Conservation (phyloP, 2,888 invertebrate species). For the Slavum lentiscoides region DNA sequence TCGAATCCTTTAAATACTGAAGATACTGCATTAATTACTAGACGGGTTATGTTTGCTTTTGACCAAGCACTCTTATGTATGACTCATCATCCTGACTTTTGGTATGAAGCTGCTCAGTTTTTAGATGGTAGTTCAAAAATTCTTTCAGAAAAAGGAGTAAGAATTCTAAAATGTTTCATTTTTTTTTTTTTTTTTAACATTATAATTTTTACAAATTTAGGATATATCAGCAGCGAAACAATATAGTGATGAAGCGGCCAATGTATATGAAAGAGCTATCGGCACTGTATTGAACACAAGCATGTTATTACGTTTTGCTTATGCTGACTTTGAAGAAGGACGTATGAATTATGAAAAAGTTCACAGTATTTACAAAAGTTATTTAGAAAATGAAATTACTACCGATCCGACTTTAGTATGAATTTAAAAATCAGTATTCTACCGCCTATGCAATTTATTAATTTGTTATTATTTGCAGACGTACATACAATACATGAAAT, state of each 20-base stretch:
- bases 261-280: conserved; percentile 93
- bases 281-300: conserved; percentile 85
- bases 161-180: conserved; percentile 58
- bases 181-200: not conserved
- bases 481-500: conserved; percentile 99
- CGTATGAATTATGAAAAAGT: conserved; percentile 94
- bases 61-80: conserved; percentile 95
- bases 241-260: conserved; percentile 92
- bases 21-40: conserved; percentile 89
- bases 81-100: conserved; percentile 97
- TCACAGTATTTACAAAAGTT: conserved; percentile 91
- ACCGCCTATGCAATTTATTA: not conserved
- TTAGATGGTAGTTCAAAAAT: conserved; percentile 92
- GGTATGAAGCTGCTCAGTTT: conserved; percentile 98
- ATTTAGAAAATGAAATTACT: conserved; percentile 78
- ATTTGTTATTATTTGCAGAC: conserved; percentile 62
- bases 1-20: conserved; percentile 94
- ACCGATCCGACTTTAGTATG: conserved; percentile 92
- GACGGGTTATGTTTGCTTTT: conserved; percentile 96
- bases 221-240: conserved; percentile 90
- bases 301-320: conserved; percentile 94
- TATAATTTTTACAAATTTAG: conserved; percentile 61
- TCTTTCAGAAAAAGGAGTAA: conserved; percentile 90
- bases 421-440: conserved; percentile 52
- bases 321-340: conserved; percentile 98